Evolutionary conservation across 2,797 vertebrate species (phyloP), one percentile per base, ranked within the genome.

Genomic region (Philypnodon macrostomus): DNA sequence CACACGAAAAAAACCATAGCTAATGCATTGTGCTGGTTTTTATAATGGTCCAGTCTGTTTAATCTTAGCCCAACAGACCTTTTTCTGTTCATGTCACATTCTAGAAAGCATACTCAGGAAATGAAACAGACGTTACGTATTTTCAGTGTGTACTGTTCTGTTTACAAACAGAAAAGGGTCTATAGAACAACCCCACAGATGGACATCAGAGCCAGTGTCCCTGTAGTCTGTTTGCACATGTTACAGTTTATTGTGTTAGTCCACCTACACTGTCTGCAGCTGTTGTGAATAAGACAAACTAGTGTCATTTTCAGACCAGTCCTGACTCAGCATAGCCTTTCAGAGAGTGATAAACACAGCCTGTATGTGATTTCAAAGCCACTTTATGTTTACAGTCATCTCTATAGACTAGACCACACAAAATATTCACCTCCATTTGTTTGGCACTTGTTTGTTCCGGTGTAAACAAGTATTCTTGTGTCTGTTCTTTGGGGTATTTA

Each of bases 251-350:
- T n/a, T n/a, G 14, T 54, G 70, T 69, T 67, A 39, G 33, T 10
- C 59, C 72, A 69, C 65, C 53, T 65, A 70, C 58, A 37, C 64
- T 67, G 38, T 47, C 54, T 51, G 63, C 36, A 44, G 30, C 60
- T 67, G 40, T 45, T 26, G 14, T 83, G 75, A 80, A 56, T 63
- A 60, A 58, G 45, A 3, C 45, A 62, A 58, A 73, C 48, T 75
- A 60, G 56, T 54, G 54, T 58, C 58, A 48, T 63, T 72, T 63
- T 55, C 4, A 16, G 13, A 26, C 30, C 18, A 19, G 36, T 56
- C 42, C 27, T 77, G 70, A 85, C 57, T 80, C 68, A 84, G 58
- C 33, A 19, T 52, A 6, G 34, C 48, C 14, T n/a, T n/a, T 7
- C 47, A 62, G 32, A 58, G 23, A 14, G 41, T 17, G 27, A 7